A percentile compares a stretch with the other conserved stretches of the same genome.
phyloP scores from a whole-genome alignment of 2,888 invertebrate genomes.

The Eupsilia transversa region DNA sequence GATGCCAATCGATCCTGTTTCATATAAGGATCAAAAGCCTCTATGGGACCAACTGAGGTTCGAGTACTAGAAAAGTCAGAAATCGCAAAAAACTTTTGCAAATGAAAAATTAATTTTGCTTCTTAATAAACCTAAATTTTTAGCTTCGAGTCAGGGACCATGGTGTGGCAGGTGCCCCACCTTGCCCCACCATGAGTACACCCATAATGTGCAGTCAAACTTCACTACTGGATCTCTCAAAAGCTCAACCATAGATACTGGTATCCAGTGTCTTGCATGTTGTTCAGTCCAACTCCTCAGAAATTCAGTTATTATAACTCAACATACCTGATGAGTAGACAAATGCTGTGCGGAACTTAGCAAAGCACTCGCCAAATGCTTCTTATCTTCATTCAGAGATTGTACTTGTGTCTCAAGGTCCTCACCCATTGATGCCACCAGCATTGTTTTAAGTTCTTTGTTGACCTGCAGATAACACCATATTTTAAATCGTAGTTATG shows the following conservation, averaged over 20 bases:
- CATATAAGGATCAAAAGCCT: no score
- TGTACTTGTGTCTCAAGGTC: constrained; percentile 97
- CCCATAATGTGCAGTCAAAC: neutral
- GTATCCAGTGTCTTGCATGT: neutral
- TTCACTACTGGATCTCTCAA: neutral
- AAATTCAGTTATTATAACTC: neutral
- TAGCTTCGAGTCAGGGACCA: no score
- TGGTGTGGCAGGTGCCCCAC: no score
- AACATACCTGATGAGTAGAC: constrained; percentile 93
- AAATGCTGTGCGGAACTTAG: constrained; percentile 96
- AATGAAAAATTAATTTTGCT: no score
- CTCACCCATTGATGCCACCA: constrained; percentile 98
- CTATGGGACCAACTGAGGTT: no score
- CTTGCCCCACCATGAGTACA: no score
- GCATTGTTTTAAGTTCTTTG: constrained; percentile 96
- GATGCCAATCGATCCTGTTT: no score
- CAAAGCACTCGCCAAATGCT: constrained; percentile 96
- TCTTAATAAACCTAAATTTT: no score
- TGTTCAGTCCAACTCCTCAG: neutral
- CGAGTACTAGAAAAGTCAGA: no score
- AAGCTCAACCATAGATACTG: neutral
- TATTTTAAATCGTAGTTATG: constrained; percentile 2
- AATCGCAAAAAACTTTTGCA: no score
- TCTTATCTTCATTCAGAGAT: constrained; percentile 97
- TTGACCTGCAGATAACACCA: constrained; percentile 92